Conservation (phyloP, 2,797 vertebrate genomes). For the Sphenopsis melanotis region DNA sequence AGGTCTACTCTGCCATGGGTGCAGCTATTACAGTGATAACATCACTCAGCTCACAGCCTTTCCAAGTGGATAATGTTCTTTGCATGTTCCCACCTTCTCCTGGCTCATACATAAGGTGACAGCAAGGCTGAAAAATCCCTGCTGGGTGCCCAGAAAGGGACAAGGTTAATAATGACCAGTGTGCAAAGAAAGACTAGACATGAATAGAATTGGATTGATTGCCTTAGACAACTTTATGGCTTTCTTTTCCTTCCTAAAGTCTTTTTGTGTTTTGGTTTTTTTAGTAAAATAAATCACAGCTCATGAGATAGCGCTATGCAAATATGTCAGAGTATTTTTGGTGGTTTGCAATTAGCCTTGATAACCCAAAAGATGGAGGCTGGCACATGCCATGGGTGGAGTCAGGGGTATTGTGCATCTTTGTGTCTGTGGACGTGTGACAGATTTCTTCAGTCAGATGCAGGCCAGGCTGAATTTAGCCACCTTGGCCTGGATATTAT, state of each 20-base stretch:
- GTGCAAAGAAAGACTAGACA: neutral
- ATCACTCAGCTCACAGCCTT: neutral
- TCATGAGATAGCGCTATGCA: neutral
- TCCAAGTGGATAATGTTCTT: neutral
- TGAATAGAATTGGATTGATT: neutral
- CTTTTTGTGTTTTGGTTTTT: neutral
- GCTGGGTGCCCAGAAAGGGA: neutral
- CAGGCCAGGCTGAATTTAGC: slow-evolving; percentile 48
- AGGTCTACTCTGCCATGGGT: neutral
- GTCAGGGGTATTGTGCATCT: slow-evolving; percentile 6
- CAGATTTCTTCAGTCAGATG: slow-evolving; percentile 49
- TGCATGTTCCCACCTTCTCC: neutral
- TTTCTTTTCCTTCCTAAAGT: slow-evolving; percentile 39
- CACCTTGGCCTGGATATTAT: slow-evolving; percentile 51
- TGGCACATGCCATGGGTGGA: neutral
- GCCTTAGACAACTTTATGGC: neutral
- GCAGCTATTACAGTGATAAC: neutral
- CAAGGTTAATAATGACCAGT: neutral
- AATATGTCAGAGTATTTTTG: neutral
- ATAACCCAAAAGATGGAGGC: neutral
- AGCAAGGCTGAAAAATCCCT: neutral
- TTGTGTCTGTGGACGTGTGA: neutral
- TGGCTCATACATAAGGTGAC: neutral
- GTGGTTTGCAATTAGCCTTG: neutral
- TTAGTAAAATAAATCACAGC: slow-evolving; percentile 20